Conservation (phyloP, 2,797 vertebrate species). For the Fringilla coelebs region DNA sequence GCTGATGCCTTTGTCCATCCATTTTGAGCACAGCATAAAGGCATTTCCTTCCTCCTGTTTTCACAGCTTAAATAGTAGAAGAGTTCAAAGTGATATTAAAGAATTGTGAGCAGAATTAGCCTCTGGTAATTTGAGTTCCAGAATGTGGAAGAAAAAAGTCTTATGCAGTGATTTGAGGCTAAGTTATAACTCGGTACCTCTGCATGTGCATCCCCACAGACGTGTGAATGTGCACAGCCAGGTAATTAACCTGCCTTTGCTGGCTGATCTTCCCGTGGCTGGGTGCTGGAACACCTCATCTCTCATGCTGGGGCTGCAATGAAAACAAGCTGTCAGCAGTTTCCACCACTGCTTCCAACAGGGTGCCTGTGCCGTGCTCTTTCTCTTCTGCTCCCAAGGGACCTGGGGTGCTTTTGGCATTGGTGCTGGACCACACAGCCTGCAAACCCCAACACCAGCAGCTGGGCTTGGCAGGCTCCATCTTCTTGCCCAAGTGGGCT, state of each 20-base stretch:
- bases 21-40: constrained; percentile 45
- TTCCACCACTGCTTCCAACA: not conserved
- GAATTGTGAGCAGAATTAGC: constrained; percentile 12
- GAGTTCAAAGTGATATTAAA: constrained; percentile 31
- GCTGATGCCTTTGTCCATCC: constrained; percentile 4
- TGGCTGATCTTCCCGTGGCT: accelerated
- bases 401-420: not conserved
- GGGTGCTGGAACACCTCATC: not conserved
- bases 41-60: constrained; percentile 45
- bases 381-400: not conserved
- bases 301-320: not conserved
- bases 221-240: not conserved
- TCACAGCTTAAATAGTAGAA: constrained; percentile 21
- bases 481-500: not conserved
- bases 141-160: not conserved
- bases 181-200: not conserved
- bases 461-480: not conserved
- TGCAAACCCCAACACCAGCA: accelerated
- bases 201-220: not conserved
- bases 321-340: not conserved
- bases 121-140: constrained; percentile 38
- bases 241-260: not conserved
- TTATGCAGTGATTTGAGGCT: not conserved
- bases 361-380: accelerated
- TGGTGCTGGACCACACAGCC: not conserved